phyloP scores from a whole-genome alignment of 2,888 invertebrate genomes.

The Pammene aurita region DNA sequence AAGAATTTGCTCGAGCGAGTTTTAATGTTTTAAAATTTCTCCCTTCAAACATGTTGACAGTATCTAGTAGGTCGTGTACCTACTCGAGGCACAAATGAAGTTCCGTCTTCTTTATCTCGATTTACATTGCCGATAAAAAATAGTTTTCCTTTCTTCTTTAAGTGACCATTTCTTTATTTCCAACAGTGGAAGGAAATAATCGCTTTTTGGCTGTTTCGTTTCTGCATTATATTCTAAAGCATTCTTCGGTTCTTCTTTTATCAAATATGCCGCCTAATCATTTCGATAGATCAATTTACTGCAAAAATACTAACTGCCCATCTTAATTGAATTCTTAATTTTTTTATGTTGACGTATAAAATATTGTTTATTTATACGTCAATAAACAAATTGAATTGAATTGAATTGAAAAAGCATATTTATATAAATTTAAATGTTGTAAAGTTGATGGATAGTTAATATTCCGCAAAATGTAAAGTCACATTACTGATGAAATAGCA shows the following conservation, averaged over 20 bases:
- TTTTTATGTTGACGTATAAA: no score
- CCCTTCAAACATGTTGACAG: no score
- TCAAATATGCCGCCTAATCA: not conserved
- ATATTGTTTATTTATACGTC: no score
- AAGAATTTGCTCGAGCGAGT: no score
- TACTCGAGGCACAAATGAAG: not conserved
- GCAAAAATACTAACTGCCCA: constrained; percentile 1
- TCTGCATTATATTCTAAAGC: no score
- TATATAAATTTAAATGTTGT: not conserved
- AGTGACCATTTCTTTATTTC: constrained; percentile 2
- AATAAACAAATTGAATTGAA: no score
- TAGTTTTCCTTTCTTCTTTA: not conserved
- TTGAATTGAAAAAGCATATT: no score
- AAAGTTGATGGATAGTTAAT: not conserved
- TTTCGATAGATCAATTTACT: not conserved
- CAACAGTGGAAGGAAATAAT: not conserved
- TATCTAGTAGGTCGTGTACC: no score
- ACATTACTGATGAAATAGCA: not conserved
- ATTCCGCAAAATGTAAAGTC: not conserved
- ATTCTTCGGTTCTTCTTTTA: not conserved
- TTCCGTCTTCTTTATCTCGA: not conserved
- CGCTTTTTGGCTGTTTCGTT: no score
- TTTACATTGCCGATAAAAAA: not conserved
- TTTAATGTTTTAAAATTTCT: no score
- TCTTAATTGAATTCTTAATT: not conserved